Evolutionary conservation across 2,113 vertebrate species (phyloP), one percentile per base, ranked within the genome.

Genomic region (Chascanopsetta lugubris): DNA sequence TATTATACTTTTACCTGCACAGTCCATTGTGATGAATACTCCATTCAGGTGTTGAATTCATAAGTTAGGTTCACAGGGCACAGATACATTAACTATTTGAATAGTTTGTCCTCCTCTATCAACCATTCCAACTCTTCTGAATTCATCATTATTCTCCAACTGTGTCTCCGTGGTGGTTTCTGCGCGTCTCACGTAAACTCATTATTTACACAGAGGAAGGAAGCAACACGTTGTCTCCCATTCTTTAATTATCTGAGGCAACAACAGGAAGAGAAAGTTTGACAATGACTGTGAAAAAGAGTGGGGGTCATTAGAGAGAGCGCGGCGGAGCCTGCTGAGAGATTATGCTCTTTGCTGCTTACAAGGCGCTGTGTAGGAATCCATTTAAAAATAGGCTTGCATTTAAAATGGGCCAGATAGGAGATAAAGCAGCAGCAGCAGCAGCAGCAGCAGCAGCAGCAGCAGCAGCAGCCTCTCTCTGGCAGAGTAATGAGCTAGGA

Each of bases 401-500:
- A 83, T 88, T 89, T 84, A 89, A 90, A 87, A 88, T 84, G 75
- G 87, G 80, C 75, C 83, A 90, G 84, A 89, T 91, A 84, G 77
- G 61, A 86, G 88, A 92, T 92, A 88, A 90, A 85, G 70, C 72
- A n/a, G n/a, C n/a, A n/a, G n/a, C n/a, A n/a, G n/a, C n/a, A n/a
- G n/a, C n/a, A n/a, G n/a, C n/a, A n/a, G n/a, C n/a, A n/a, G n/a
- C n/a, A n/a, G n/a, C n/a, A n/a, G n/a, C n/a, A n/a, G n/a, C n/a
- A n/a, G n/a, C n/a, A n/a, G n/a, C n/a, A n/a, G n/a, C n/a, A 71
- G 60, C 62, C 60, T 59, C 77, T 80, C 77, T 78, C 77, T 78
- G 71, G 64, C 72, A 72, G 70, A 76, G 80, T 90, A 91, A 88
- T 88, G 89, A 90, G 87, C 83, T 75, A 49, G 67, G 49, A 77